Conservation (phyloP, 2,113 vertebrate species). For the Macquaria ambigua region DNA sequence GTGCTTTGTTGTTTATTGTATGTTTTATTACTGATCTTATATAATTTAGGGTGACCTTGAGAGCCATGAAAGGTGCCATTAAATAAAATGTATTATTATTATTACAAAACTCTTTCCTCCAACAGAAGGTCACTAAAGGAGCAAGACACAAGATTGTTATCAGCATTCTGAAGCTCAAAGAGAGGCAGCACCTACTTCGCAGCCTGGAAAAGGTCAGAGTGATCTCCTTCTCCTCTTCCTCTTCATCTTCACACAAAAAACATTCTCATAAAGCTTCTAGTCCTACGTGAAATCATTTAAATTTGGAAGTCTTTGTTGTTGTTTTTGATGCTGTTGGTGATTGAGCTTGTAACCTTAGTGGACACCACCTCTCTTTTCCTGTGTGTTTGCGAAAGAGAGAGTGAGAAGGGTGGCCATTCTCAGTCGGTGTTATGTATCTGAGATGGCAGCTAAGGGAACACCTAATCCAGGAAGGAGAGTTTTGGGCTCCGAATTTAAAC, state of each 20-base stretch:
- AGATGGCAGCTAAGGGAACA: constrained; percentile 59
- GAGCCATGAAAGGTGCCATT: too few relatives aligned
- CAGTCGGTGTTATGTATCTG: constrained; percentile 46
- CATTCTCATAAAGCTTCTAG: background rate
- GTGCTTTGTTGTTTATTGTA: too few relatives aligned
- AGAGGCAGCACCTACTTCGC: constrained; percentile 95
- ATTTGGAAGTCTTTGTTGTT: background rate
- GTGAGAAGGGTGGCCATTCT: constrained; percentile 4
- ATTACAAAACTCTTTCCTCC: constrained; percentile 20
- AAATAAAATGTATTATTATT: too few relatives aligned
- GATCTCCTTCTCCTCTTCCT: background rate
- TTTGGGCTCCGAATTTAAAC: constrained; percentile 63
- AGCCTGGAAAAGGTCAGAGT: constrained; percentile 95
- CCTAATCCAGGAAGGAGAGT: constrained; percentile 68
- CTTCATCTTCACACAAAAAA: background rate
- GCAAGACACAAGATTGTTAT: constrained; percentile 99
- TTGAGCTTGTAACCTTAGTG: background rate
- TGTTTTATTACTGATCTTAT: too few relatives aligned
- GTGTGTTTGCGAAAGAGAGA: background rate
- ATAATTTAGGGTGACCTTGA: too few relatives aligned
- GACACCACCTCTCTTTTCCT: background rate
- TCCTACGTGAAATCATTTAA: background rate
- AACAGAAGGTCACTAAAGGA: constrained; percentile 98
- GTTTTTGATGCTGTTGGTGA: background rate
- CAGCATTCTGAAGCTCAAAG: constrained; percentile 98